A percentile compares a stretch with the other conserved stretches of the same genome.
Conservation (phyloP, 2,888 invertebrate species). For the Acanthosepion lycidas region DNA sequence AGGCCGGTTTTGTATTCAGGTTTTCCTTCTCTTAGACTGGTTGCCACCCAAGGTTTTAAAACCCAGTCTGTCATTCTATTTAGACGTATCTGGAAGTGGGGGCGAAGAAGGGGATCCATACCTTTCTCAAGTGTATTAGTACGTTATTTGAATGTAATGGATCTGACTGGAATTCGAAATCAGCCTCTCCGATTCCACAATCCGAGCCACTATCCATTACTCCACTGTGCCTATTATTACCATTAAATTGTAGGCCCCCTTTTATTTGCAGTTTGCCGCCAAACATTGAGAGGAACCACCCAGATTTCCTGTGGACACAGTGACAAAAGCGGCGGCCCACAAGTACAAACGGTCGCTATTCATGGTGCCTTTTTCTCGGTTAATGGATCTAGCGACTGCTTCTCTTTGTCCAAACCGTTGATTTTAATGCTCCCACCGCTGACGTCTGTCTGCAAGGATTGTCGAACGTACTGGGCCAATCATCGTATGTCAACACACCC, state of each 20-base stretch:
- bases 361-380: background rate
- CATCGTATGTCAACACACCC: background rate
- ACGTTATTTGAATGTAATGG: no score
- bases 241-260: background rate
- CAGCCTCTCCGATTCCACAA: no score
- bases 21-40: no score
- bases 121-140: no score
- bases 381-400: constrained; percentile 9
- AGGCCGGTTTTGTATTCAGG: no score
- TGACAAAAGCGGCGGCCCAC: background rate
- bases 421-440: background rate
- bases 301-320: background rate
- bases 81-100: no score
- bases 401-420: background rate
- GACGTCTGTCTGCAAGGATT: background rate
- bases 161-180: no score
- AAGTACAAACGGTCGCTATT: background rate
- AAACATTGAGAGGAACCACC: background rate
- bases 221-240: no score
- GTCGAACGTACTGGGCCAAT: background rate
- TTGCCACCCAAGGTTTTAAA: no score
- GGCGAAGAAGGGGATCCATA: no score
- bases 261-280: background rate
- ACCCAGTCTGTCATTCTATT: no score
- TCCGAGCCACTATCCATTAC: no score